A percentile compares a stretch with the other conserved stretches of the same genome.
phyloP scores from a whole-genome alignment of 2,797 vertebrate species.

The Jordanella pulchra region DNA sequence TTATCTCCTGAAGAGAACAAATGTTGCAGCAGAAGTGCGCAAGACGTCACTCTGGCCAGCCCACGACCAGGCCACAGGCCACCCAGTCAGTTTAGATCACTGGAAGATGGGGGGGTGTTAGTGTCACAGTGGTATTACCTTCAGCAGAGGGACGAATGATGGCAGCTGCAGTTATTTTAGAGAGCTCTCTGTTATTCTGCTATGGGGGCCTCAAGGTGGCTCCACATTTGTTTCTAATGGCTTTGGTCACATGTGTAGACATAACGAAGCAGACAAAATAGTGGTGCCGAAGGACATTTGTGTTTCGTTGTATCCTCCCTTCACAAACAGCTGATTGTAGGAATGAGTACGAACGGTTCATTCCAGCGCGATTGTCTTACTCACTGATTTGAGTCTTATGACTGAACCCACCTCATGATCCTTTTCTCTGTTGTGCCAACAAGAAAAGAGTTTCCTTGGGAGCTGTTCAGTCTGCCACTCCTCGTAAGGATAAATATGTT shows the following conservation, averaged over 20 bases:
- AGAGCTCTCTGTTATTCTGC: conserved; percentile 65
- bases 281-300: conserved; percentile 8
- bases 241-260: conserved; percentile 11
- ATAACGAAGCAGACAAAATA: conserved; percentile 16
- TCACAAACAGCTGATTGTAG: conserved; percentile 25
- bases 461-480: conserved; percentile 52
- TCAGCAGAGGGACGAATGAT: conserved; percentile 51
- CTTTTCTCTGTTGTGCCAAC: conserved; percentile 58
- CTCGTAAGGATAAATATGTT: conserved; percentile 60
- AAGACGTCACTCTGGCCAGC: conserved; percentile 46
- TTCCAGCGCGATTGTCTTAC: conserved; percentile 27
- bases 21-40: conserved; percentile 57
- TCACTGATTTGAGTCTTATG: conserved; percentile 32
- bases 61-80: conserved; percentile 56
- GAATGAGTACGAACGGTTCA: background rate
- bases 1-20: conserved; percentile 47
- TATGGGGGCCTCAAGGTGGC: conserved; percentile 53
- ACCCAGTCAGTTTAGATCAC: conserved; percentile 49
- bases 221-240: conserved; percentile 13
- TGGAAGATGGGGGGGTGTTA: conserved; percentile 30
- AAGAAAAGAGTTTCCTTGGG: conserved; percentile 68
- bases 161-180: conserved; percentile 81
- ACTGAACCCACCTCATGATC: conserved; percentile 37
- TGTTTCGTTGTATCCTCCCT: conserved; percentile 2
- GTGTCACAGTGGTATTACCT: conserved; percentile 24